phyloP scores from a whole-genome alignment of 2,113 vertebrate genomes.

The Callospermophilus lateralis region DNA sequence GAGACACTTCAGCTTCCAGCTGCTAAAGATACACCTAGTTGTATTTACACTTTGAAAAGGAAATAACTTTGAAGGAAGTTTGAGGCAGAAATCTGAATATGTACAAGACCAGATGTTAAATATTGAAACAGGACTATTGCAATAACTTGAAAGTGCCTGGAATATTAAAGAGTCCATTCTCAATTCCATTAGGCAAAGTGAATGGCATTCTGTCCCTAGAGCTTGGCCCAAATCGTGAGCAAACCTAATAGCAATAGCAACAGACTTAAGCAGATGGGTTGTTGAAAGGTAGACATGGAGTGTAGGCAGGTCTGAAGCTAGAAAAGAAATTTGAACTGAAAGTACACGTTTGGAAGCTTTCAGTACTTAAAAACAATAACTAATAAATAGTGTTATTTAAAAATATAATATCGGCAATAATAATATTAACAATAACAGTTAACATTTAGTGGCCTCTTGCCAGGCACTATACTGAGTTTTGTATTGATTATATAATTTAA shows the following conservation, averaged over 20 bases:
- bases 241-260: neutral
- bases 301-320: neutral
- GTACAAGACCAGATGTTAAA: neutral
- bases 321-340: constrained; percentile 4
- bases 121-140: constrained; percentile 6
- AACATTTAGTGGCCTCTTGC: neutral
- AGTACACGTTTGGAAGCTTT: neutral
- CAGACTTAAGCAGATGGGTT: neutral
- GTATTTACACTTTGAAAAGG: neutral
- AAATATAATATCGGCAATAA: neutral
- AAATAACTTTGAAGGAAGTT: neutral
- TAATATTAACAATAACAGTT: neutral
- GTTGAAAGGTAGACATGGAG: neutral
- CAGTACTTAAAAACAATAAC: constrained; percentile 13
- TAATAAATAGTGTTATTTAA: neutral
- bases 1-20: neutral
- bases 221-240: neutral
- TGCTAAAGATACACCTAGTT: neutral
- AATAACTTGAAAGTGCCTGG: neutral
- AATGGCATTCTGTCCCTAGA: neutral
- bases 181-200: neutral
- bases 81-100: constrained; percentile 32
- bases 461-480: neutral
- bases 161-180: neutral
- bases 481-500: constrained; percentile 22